Conservation (phyloP, 2,888 invertebrate species). For the Aphodius sticticus region DNA sequence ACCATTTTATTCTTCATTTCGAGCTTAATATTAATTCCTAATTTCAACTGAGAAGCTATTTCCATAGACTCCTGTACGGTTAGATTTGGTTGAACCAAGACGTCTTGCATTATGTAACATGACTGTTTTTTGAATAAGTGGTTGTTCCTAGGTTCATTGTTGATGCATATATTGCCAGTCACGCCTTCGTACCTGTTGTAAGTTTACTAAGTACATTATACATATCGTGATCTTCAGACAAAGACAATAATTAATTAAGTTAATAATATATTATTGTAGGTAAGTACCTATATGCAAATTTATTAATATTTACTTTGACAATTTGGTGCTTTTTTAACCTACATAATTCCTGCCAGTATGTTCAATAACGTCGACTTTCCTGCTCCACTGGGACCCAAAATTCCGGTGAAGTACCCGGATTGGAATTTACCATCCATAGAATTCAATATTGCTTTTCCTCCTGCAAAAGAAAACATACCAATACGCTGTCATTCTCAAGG, state of each 20-base stretch:
- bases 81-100: slow-evolving; percentile 73
- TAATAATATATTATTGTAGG: too few species aligned
- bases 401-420: slow-evolving; percentile 30
- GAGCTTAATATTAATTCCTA: slow-evolving; percentile 66
- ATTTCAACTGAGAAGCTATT: slow-evolving; percentile 77
- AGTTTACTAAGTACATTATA: not conserved
- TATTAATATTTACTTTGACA: too few species aligned
- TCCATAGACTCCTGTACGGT: slow-evolving; percentile 78
- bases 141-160: slow-evolving; percentile 72
- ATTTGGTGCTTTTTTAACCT: not conserved
- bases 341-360: slow-evolving; percentile 35
- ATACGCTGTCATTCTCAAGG: too few species aligned
- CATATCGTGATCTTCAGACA: not conserved
- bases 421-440: slow-evolving; percentile 31
- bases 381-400: slow-evolving; percentile 36
- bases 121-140: slow-evolving; percentile 77
- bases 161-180: slow-evolving; percentile 72
- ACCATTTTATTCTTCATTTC: slow-evolving; percentile 72
- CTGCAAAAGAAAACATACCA: slow-evolving; percentile 16
- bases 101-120: slow-evolving; percentile 85
- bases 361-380: slow-evolving; percentile 39
- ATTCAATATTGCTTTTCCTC: slow-evolving; percentile 68
- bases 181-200: slow-evolving; percentile 60
- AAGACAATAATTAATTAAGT: too few species aligned
- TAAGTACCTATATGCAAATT: too few species aligned